Conservation (phyloP, 2,888 invertebrate species). For the Blera fallax region DNA sequence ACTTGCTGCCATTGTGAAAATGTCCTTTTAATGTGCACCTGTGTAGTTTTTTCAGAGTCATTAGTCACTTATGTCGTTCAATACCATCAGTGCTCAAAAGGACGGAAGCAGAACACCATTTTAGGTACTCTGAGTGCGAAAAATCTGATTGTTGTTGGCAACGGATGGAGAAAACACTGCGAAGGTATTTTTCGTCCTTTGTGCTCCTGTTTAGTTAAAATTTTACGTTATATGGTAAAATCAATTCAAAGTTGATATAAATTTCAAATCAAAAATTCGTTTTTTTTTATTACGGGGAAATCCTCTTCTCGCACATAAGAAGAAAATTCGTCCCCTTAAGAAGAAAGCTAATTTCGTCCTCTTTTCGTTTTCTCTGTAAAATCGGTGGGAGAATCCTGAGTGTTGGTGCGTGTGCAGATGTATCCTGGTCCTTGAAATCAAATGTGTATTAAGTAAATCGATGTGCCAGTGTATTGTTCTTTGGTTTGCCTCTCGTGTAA, state of each 20-base stretch:
- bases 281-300: background rate
- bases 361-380: conserved; percentile 43
- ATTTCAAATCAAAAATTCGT: background rate
- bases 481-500: conserved; percentile 45
- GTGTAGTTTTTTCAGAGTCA: conserved; percentile 65
- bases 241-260: background rate
- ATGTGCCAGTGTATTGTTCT: conserved; percentile 67
- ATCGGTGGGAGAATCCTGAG: conserved; percentile 32
- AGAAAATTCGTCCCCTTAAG: conserved; percentile 22
- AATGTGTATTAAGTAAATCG: conserved; percentile 71
- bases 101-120: conserved; percentile 61
- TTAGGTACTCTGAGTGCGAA: conserved; percentile 48
- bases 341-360: conserved; percentile 36
- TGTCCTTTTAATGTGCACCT: conserved; percentile 67
- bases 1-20: conserved; percentile 60
- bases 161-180: conserved; percentile 45
- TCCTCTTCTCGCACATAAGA: background rate
- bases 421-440: conserved; percentile 60
- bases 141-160: conserved; percentile 60
- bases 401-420: conserved; percentile 54
- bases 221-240: background rate
- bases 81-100: conserved; percentile 43
- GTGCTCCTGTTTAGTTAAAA: conserved; percentile 15
- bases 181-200: conserved; percentile 33
- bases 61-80: conserved; percentile 64